phyloP scores from a whole-genome alignment of 1,140 invertebrate genomes.

The Drosophila pectinifera region DNA sequence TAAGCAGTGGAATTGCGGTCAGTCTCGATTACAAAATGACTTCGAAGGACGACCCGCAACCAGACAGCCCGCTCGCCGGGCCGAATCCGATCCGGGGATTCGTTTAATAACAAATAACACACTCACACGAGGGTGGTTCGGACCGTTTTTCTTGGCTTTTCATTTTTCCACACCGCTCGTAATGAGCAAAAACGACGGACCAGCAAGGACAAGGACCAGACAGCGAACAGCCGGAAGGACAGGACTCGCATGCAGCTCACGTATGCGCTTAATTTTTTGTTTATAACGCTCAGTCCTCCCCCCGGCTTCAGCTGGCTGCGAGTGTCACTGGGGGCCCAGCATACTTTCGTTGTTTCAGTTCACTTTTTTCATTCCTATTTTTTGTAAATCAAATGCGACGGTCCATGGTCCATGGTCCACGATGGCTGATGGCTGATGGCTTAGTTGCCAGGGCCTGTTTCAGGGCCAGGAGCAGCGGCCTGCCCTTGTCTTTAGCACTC shows the following conservation, averaged over 20 bases:
- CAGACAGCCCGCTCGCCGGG: constrained; percentile 32
- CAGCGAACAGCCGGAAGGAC: constrained; percentile 25
- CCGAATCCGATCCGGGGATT: constrained; percentile 39
- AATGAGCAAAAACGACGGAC: constrained; percentile 73
- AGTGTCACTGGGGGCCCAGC: constrained; percentile 60
- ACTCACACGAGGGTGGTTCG: constrained; percentile 64
- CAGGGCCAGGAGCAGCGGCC: constrained; percentile 13
- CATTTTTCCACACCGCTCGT: constrained; percentile 47
- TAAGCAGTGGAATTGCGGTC: constrained; percentile 62
- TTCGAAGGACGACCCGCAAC: constrained; percentile 46
- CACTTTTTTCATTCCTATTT: constrained; percentile 30
- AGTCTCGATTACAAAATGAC: constrained; percentile 75
- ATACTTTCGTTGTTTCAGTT: constrained; percentile 13
- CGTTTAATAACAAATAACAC: constrained; percentile 72
- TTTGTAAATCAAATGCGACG: constrained; percentile 73
- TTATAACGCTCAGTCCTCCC: constrained; percentile 57
- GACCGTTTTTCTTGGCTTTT: constrained; percentile 35
- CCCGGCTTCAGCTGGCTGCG: constrained; percentile 31
- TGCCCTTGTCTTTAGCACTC: constrained; percentile 49
- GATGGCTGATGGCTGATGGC: constrained; percentile 62
- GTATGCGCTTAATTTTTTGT: constrained; percentile 81
- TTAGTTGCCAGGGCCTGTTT: constrained; percentile 48
- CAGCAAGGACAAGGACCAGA: constrained; percentile 28
- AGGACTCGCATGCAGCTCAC: constrained; percentile 65
- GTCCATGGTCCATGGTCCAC: too few species aligned